Percentiles rank a stretch among this genome's conserved stretches.
Conservation (phyloP, 2,888 invertebrate genomes). For the Rhyacophila evoluta region DNA sequence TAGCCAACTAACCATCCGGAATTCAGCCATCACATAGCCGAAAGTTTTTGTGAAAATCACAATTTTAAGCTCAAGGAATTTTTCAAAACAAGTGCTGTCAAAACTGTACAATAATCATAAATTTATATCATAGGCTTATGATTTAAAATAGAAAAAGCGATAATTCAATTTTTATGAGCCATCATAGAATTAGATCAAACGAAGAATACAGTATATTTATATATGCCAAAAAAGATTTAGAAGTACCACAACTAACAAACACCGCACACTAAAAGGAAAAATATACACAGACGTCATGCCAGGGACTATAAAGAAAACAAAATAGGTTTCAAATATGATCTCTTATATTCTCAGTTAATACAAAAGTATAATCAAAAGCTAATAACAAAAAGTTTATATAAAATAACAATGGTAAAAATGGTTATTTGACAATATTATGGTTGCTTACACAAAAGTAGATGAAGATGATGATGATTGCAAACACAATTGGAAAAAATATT, state of each 20-base stretch:
- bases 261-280: constrained; percentile 15
- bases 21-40: too few relatives aligned
- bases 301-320: constrained; percentile 46
- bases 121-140: too few relatives aligned
- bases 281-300: constrained; percentile 33
- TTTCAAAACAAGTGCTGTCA: too few relatives aligned
- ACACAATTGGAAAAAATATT: constrained; percentile 68
- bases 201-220: neutral
- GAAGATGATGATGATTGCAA: constrained; percentile 69
- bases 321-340: constrained; percentile 37
- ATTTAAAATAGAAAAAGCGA: too few relatives aligned
- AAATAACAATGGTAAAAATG: constrained; percentile 57
- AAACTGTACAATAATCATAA: too few relatives aligned
- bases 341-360: constrained; percentile 49
- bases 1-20: too few relatives aligned
- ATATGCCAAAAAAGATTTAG: neutral
- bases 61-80: too few relatives aligned
- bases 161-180: too few relatives aligned
- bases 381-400: constrained; percentile 55
- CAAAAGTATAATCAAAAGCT: constrained; percentile 48
- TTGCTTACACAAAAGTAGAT: constrained; percentile 56
- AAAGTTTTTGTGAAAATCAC: too few relatives aligned
- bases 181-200: neutral
- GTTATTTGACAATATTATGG: constrained; percentile 41
- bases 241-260: neutral